Evolutionary conservation across 1,140 invertebrate genomes (phyloP), one percentile per base, ranked within the genome.

Genomic region (Heliconius hewitsoni): DNA sequence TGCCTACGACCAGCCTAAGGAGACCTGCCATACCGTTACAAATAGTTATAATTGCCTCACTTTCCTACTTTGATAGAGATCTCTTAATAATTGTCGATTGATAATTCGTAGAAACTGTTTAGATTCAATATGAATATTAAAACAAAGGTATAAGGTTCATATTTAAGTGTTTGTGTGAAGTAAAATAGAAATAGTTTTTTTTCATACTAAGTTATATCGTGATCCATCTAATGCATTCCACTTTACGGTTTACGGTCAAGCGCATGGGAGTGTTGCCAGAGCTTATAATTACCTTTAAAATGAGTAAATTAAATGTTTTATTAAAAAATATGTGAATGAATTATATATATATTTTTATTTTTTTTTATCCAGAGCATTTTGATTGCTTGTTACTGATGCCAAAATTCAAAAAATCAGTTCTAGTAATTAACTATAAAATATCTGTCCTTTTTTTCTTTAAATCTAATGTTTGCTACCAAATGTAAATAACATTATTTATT

Each of bases 181-280:
- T 73, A 34, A 57, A 78, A 42, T 73, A 23, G 71, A 66, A 66
- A 30, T 66, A 74, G 70, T 78, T 78, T 76, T 76, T 77, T 72
- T 82, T 46, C 42, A 46, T 46, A 71, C 75, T 78, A 81, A 73
- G 78, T 71, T 82, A 66, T 85, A 81, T 85, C 60, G 23, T 27
- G 83, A 83, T 84, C 77, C 82, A 82, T 85, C 74, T 82, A 87
- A 83, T 84, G 83, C 86, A 89, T 89, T 88, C 90, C 87, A 87
- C 85, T 92, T 88, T 85, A 66, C 60, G 27, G 60, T 66, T 91
- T 90, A 92, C 86, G 91, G 91, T 90, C 90, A 92, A 91, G 90
- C 87, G 76, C 85, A 83, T 74, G 39, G 8, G 16, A 74, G 85
- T 89, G 89, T 91, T 90, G 82, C 86, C 82, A 87, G 84, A 13